phyloP scores from a whole-genome alignment of 2,797 vertebrate genomes.

The Heterohyrax brucei region DNA sequence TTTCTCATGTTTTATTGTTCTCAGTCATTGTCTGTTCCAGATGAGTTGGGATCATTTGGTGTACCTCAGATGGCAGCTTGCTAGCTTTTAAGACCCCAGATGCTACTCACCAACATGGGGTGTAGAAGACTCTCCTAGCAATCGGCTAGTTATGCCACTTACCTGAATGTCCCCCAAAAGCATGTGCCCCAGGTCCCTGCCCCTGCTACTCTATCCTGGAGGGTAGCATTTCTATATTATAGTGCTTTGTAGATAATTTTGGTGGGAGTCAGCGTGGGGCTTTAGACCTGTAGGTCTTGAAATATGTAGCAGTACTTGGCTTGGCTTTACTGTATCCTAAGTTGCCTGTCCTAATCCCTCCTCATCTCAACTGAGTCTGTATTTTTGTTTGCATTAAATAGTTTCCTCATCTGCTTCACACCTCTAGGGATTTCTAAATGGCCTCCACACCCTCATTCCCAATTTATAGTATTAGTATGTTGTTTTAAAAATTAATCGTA shows the following conservation, averaged over 20 bases:
- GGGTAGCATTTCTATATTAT: neutral
- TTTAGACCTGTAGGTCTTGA: slow-evolving; percentile 38
- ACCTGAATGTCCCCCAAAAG: too few species aligned
- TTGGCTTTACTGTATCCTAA: neutral
- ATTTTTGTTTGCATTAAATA: neutral
- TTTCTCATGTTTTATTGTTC: too few species aligned
- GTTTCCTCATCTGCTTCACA: neutral
- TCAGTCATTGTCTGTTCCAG: too few species aligned
- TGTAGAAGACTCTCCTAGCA: too few species aligned
- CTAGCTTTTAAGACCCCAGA: too few species aligned
- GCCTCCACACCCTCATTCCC: neutral
- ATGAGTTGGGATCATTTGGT: too few species aligned
- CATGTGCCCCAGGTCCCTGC: too few species aligned
- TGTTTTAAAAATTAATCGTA: slow-evolving; percentile 58
- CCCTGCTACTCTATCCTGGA: neutral
- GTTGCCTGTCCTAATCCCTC: neutral
- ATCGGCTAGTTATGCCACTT: too few species aligned
- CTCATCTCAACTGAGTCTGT: neutral
- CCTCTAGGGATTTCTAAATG: neutral
- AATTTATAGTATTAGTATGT: neutral
- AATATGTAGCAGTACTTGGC: neutral
- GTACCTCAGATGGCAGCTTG: too few species aligned
- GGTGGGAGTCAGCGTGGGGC: neutral
- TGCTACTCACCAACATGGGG: too few species aligned
- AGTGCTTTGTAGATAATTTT: neutral